phyloP scores from a whole-genome alignment of 1,140 invertebrate genomes.

The Orussus abietinus region DNA sequence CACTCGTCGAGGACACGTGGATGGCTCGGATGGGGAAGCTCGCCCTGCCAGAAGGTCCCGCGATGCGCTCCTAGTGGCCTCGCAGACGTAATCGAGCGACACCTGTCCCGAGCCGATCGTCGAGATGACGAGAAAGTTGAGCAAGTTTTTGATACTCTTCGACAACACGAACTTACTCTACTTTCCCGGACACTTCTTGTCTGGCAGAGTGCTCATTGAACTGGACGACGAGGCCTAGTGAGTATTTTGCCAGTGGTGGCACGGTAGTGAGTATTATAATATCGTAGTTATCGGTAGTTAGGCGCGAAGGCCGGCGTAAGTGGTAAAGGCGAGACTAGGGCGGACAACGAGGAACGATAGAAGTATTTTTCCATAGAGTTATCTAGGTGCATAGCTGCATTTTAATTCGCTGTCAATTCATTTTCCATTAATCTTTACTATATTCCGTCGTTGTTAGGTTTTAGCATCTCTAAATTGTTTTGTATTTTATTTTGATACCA shows the following conservation, averaged over 20 bases:
- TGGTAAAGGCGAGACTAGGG: no score
- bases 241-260: no score
- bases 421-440: conserved; percentile 1
- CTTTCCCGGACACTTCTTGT: conserved; percentile 88
- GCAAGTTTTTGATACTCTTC: conserved; percentile 90
- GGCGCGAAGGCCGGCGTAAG: no score
- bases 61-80: conserved; percentile 9
- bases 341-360: no score
- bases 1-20: not conserved
- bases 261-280: no score
- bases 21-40: not conserved
- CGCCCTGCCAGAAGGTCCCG: not conserved
- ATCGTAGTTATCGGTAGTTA: no score
- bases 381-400: no score
- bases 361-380: no score
- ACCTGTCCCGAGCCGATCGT: conserved; percentile 4
- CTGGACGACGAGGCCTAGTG: conserved; percentile 83
- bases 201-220: conserved; percentile 86
- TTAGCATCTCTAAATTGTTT: no score
- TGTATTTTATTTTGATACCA: no score
- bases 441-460: no score
- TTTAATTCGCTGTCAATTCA: not conserved
- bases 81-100: conserved; percentile 20
- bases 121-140: conserved; percentile 79
- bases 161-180: conserved; percentile 91